Evolutionary conservation across 2,797 vertebrate species (phyloP), one percentile per base, ranked within the genome.

Genomic region (Hydrolagus colliei): DNA sequence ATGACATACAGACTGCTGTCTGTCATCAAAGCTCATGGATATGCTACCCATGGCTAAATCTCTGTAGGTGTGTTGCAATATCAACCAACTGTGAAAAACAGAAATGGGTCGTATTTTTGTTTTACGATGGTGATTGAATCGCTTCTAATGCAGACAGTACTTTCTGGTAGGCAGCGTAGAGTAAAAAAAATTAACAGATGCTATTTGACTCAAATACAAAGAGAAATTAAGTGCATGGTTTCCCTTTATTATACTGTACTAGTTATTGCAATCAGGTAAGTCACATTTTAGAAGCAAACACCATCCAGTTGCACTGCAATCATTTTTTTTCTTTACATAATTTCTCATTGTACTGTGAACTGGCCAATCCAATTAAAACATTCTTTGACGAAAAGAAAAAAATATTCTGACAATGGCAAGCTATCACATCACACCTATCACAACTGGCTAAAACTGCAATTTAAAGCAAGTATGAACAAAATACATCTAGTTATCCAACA

Each of bases 221-320:
- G 89, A 91, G 88, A 88, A 90, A 91, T 85, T 91, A 89, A 90
- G 90, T 90, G 93, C 94, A 93, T 90, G 91, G 89, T 92, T 93
- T 95, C 93, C 95, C 94, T 98, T 97, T 96, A 96, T 97, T 97
- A 94, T 95, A 96, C 95, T 95, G 96, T 96, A 96, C 96, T 96
- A 96, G 96, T 96, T 96, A 97, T 96, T 97, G 96, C 96, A 95
- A 96, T 97, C 97, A 97, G 96, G 96, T 97, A 96, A 96, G 96
- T 97, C 97, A 97, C 97, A 97, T 96, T 97, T 96, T 97, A 96
- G 97, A 97, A 97, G 96, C 95, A 96, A 97, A 96, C 95, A 93
- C 94, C 96, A 96, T 97, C 96, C 97, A 97, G 96, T 96, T 93
- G 97, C 95, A 96, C 94, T 95, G 95, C 96, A 97, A 97, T 96